Evolutionary conservation across 1,140 invertebrate genomes (phyloP).

Genomic region (Eufriesea mexicana): DNA sequence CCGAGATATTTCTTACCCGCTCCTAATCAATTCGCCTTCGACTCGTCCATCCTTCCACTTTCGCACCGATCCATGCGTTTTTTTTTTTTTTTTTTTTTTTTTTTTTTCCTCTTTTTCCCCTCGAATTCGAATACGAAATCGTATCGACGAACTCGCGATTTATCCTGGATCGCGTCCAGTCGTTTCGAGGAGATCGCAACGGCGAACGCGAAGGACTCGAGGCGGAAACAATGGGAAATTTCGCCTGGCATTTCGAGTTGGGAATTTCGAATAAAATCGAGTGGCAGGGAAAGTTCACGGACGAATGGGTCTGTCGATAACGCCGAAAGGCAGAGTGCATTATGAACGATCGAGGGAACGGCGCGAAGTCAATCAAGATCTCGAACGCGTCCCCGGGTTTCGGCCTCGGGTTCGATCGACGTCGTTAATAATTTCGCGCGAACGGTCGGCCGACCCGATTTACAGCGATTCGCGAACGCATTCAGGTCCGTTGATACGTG

Average conservation of each 20-base stretch:
- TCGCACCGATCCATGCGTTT: too few relatives aligned
- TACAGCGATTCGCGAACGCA: constrained; percentile 43
- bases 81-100: too few relatives aligned
- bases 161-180: neutral
- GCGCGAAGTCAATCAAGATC: neutral
- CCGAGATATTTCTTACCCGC: neutral
- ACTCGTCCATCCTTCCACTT: neutral
- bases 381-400: neutral
- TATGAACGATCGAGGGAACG: neutral
- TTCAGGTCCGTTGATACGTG: constrained; percentile 65
- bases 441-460: constrained; percentile 58
- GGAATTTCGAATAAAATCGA: neutral
- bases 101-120: too few relatives aligned
- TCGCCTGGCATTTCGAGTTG: neutral
- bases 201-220: too few relatives aligned
- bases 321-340: neutral
- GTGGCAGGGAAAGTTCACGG: neutral
- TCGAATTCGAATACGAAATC: too few relatives aligned
- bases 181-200: neutral
- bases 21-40: constrained; percentile 39
- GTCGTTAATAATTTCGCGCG: constrained; percentile 44
- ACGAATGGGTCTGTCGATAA: neutral
- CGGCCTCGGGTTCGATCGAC: constrained; percentile 14
- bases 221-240: neutral
- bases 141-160: too few relatives aligned